These are phyloP conservation scores for Andrena bucephala DNA, from an alignment of 2,888 invertebrate genomes.

Conservation along the genomic window DNA sequence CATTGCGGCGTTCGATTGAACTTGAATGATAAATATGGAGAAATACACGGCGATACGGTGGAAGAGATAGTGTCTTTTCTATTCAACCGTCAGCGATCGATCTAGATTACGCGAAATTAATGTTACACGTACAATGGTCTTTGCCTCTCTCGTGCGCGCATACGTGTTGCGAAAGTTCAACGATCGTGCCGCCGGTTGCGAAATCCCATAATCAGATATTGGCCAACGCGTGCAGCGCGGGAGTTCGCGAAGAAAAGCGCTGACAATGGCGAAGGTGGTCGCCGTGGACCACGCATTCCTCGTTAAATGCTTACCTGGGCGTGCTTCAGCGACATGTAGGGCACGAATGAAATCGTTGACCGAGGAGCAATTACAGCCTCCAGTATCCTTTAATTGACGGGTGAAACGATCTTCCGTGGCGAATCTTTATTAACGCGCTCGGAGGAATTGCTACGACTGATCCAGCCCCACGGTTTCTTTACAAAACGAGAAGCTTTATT, in stretches of 20 bases:
- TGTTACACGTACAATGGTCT: constrained; percentile 33
- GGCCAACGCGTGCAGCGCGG: constrained; percentile 54
- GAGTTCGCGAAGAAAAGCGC: constrained; percentile 59
- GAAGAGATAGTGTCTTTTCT: constrained; percentile 12
- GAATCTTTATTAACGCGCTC: constrained; percentile 10
- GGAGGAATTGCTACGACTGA: not conserved
- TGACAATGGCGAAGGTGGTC: constrained; percentile 52
- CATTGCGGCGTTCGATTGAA: constrained; percentile 12
- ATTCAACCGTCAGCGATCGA: constrained; percentile 28
- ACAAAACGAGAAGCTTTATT: constrained; percentile 76
- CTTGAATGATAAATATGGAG: constrained; percentile 22
- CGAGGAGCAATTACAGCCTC: constrained; percentile 17
- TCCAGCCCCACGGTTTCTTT: constrained; percentile 52
- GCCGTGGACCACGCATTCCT: constrained; percentile 51
- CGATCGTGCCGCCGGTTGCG: constrained; percentile 57
- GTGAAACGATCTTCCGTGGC: not conserved
- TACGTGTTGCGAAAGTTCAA: constrained; percentile 65
- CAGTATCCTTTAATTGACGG: not conserved
- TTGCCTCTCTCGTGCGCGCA: constrained; percentile 29
- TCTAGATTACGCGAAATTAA: constrained; percentile 56
- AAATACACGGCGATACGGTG: not conserved
- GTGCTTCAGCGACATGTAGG: constrained; percentile 59
- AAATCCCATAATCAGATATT: constrained; percentile 71
- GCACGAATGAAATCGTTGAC: constrained; percentile 33
- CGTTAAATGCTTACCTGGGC: constrained; percentile 48